These are phyloP conservation scores for Cygnus olor DNA, from an alignment of 2,797 vertebrate genomes.

Conservation along the genomic window DNA sequence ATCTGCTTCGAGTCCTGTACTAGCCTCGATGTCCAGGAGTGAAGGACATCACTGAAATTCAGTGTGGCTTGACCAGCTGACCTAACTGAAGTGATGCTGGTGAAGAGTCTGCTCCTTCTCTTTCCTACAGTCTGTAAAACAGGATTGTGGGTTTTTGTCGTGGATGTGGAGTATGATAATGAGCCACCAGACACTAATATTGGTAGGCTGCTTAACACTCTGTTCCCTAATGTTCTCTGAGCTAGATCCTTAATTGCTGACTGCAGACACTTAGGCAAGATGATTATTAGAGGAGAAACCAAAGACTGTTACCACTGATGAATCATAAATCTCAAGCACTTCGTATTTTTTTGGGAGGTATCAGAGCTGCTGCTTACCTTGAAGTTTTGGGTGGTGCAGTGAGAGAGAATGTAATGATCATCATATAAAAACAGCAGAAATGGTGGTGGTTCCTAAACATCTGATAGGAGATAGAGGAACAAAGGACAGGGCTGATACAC, in stretches of 20 bases:
- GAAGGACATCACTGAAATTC: neutral
- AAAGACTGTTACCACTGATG: neutral
- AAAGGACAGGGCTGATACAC: constrained; percentile 40
- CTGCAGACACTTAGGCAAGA: neutral
- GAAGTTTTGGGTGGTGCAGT: neutral
- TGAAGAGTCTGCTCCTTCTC: neutral
- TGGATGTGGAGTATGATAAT: neutral
- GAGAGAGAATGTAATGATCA: neutral
- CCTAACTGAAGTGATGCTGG: neutral
- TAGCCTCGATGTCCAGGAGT: neutral
- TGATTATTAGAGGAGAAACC: neutral
- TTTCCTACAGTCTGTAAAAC: neutral
- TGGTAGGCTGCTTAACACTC: neutral
- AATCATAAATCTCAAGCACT: neutral
- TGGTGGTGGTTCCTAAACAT: neutral
- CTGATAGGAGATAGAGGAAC: constrained; percentile 8
- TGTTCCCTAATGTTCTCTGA: neutral
- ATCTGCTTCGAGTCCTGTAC: neutral
- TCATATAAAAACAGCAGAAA: neutral
- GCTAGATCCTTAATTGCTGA: neutral
- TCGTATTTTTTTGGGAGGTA: neutral
- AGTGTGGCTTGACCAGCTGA: neutral
- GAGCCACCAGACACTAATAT: neutral
- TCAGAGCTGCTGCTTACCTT: neutral
- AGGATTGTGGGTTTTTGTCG: neutral